A percentile compares a stretch with the other conserved stretches of the same genome.
phyloP scores from a whole-genome alignment of 2,113 vertebrate species.

The Neotoma lepida region DNA sequence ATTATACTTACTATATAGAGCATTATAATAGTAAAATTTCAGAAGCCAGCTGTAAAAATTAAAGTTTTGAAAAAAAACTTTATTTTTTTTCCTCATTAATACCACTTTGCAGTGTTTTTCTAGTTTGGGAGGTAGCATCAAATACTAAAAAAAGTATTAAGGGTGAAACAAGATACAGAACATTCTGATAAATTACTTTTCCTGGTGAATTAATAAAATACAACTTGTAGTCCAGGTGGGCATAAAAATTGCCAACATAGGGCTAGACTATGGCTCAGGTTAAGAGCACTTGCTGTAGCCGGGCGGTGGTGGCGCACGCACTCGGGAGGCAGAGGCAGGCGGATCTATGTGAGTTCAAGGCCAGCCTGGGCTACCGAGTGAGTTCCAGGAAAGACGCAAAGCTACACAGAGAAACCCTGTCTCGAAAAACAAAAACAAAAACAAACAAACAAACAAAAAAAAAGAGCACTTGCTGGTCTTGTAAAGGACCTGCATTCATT shows the following conservation, averaged over 20 bases:
- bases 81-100: background rate
- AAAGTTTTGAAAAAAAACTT: background rate
- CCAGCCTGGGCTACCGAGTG: too few species aligned
- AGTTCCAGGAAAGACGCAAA: too few species aligned
- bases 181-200: background rate
- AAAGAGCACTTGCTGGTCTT: background rate
- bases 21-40: background rate
- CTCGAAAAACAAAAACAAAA: too few species aligned
- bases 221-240: background rate
- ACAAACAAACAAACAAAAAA: too few species aligned
- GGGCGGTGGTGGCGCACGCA: too few species aligned
- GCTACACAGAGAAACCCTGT: too few species aligned
- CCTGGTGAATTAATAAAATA: background rate
- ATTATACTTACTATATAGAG: background rate
- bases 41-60: background rate
- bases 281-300: background rate
- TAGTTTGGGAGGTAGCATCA: background rate
- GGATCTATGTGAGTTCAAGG: too few species aligned
- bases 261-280: too few species aligned
- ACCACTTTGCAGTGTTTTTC: slow-evolving; percentile 11
- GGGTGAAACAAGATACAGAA: background rate
- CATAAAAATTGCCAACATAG: background rate
- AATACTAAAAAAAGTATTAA: slow-evolving; percentile 21
- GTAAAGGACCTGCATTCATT: background rate
- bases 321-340: too few species aligned